A percentile compares a stretch with the other conserved stretches of the same genome.
Conservation (phyloP, 2,888 invertebrate genomes). For the Himalopsyche tibetana region DNA sequence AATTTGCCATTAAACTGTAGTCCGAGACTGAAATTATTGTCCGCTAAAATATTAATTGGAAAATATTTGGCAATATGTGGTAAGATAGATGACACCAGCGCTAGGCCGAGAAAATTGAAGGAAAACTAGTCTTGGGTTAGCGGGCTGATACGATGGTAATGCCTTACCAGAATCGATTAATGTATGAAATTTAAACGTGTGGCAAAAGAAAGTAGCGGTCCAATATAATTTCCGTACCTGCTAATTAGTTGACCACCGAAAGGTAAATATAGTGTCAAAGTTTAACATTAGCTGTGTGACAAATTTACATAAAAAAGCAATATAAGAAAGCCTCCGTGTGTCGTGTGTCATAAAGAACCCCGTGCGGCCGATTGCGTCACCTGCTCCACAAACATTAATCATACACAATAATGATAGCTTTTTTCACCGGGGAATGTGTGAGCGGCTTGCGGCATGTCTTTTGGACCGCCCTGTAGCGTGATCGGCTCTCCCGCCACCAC, state of each 20-base stretch:
- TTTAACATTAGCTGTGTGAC: slow-evolving; percentile 38
- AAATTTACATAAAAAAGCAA: slow-evolving; percentile 66
- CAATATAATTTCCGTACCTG: too few relatives aligned
- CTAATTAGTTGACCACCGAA: slow-evolving; percentile 28
- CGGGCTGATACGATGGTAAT: too few relatives aligned
- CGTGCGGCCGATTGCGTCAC: slow-evolving; percentile 67
- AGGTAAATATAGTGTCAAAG: slow-evolving; percentile 33
- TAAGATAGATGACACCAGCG: too few relatives aligned
- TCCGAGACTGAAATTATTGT: too few relatives aligned
- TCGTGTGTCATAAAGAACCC: slow-evolving; percentile 65
- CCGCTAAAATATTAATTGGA: too few relatives aligned
- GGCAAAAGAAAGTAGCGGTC: too few relatives aligned
- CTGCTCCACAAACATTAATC: slow-evolving; percentile 73
- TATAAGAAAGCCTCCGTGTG: slow-evolving; percentile 63
- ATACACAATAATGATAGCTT: slow-evolving; percentile 77
- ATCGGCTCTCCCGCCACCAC: slow-evolving; percentile 48
- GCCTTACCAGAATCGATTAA: too few relatives aligned
- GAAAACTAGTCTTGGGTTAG: too few relatives aligned
- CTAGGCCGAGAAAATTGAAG: too few relatives aligned
- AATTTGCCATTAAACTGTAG: too few relatives aligned
- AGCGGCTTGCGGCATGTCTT: slow-evolving; percentile 51
- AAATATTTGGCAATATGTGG: too few relatives aligned
- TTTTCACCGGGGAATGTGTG: slow-evolving; percentile 56
- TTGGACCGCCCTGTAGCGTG: slow-evolving; percentile 53
- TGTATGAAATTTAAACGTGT: too few relatives aligned